Evolutionary conservation across 2,113 vertebrate genomes (phyloP).

Genomic region (Syngnathus scovelli): DNA sequence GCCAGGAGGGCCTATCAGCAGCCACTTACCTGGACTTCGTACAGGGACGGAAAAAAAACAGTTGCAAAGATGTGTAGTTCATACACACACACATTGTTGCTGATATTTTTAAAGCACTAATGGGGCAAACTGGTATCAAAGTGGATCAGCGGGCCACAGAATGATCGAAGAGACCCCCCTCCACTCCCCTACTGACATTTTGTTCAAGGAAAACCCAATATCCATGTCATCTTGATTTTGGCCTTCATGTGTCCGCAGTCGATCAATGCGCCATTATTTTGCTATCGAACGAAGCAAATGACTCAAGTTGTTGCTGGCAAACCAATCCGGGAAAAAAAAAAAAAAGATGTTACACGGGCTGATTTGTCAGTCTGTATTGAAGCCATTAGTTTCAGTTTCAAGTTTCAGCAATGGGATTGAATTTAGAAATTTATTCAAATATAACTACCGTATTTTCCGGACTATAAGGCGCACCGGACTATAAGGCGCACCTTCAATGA

Average conservation of each 20-base stretch:
- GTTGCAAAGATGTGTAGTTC: background rate
- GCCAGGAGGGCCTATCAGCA: conserved; percentile 41
- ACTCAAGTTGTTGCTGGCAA: background rate
- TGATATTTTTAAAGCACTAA: conserved; percentile 41
- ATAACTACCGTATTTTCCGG: background rate
- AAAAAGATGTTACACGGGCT: background rate
- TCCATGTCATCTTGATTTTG: conserved; percentile 39
- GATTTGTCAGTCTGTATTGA: no score
- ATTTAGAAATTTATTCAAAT: background rate
- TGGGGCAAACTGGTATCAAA: conserved; percentile 47
- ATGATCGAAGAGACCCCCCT: conserved; percentile 31
- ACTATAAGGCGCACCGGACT: no score
- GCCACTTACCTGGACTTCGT: conserved; percentile 40
- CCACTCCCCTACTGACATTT: conserved; percentile 51
- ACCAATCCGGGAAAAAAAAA: conserved; percentile 30
- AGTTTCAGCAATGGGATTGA: background rate
- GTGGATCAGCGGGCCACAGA: conserved; percentile 35
- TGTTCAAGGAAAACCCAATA: conserved; percentile 39
- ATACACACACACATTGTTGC: background rate
- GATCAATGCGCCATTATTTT: conserved; percentile 13
- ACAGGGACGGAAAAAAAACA: conserved; percentile 13
- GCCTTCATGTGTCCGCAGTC: conserved; percentile 33
- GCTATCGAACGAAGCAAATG: background rate
- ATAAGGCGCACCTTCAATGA: no score
- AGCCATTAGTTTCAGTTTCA: no score